Conservation (phyloP, 2,888 invertebrate genomes). For the Clitarchus hookeri region DNA sequence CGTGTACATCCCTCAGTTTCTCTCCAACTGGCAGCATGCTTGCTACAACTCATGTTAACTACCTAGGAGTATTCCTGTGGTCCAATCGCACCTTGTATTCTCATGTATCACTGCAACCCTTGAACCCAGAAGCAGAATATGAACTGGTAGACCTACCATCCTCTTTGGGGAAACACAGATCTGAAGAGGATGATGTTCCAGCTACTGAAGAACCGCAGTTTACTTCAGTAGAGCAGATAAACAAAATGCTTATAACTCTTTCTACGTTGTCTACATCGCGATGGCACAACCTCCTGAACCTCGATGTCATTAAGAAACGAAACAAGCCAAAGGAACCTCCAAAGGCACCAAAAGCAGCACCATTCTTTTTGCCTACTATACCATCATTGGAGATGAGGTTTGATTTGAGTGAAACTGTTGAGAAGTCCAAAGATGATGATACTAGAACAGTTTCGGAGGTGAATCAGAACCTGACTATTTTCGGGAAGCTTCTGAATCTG, state of each 20-base stretch:
- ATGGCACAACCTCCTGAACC: conserved; percentile 88
- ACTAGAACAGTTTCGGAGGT: conserved; percentile 63
- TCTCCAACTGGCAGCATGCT: conserved; percentile 90
- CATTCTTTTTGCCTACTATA: conserved; percentile 94
- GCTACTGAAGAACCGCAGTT: conserved; percentile 61
- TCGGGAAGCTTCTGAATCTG: conserved; percentile 66
- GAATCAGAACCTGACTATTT: conserved; percentile 65
- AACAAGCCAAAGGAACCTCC: conserved; percentile 89
- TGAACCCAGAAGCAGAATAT: conserved; percentile 54
- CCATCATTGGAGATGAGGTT: conserved; percentile 83
- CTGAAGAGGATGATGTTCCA: conserved; percentile 48
- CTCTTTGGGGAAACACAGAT: conserved; percentile 36
- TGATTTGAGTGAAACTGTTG: conserved; percentile 62
- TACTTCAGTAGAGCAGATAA: conserved; percentile 76
- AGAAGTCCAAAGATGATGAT: conserved; percentile 55
- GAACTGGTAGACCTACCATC: conserved; percentile 55
- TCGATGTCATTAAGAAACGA: conserved; percentile 82
- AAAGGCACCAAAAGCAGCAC: conserved; percentile 84
- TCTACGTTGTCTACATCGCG: conserved; percentile 84
- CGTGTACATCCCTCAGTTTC: conserved; percentile 84
- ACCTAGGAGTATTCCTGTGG: conserved; percentile 93
- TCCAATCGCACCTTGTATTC: conserved; percentile 85
- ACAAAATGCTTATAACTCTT: conserved; percentile 77
- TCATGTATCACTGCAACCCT: conserved; percentile 76
- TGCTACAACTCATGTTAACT: conserved; percentile 86